phyloP scores from a whole-genome alignment of 2,113 vertebrate genomes.

The Oxyura jamaicensis region DNA sequence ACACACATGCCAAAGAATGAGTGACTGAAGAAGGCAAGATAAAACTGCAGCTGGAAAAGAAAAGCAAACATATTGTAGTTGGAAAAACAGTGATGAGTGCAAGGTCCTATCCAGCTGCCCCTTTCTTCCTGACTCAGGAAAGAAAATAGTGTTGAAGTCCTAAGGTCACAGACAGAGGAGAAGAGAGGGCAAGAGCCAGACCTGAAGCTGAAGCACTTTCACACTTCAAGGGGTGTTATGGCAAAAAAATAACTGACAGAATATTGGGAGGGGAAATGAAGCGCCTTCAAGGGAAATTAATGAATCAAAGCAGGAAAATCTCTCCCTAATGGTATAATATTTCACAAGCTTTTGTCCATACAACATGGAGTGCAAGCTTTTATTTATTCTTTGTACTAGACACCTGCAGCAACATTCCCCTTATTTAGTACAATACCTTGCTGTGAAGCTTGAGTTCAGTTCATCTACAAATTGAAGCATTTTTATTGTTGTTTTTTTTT shows the following conservation, averaged over 20 bases:
- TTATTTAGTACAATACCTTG: not conserved
- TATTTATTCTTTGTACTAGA: not conserved
- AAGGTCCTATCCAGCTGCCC: conserved; percentile 48
- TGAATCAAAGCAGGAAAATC: conserved; percentile 49
- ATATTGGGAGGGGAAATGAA: conserved; percentile 31
- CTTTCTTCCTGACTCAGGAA: conserved; percentile 70
- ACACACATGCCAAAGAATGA: not conserved
- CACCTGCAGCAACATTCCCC: not conserved
- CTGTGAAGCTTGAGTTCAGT: not conserved
- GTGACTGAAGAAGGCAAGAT: conserved; percentile 20
- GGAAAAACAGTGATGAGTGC: conserved; percentile 61
- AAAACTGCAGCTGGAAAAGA: conserved; percentile 60
- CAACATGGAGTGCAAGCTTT: not conserved
- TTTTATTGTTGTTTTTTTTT: not conserved
- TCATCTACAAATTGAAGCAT: not conserved
- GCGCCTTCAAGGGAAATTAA: conserved; percentile 49
- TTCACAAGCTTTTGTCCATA: not conserved
- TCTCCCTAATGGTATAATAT: not conserved
- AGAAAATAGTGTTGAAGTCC: conserved; percentile 71
- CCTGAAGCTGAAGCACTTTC: conserved; percentile 42
- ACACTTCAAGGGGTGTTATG: conserved; percentile 29
- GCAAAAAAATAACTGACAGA: conserved; percentile 29
- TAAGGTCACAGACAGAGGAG: conserved; percentile 60
- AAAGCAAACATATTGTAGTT: conserved; percentile 66
- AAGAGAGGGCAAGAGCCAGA: conserved; percentile 58